These are phyloP conservation scores for Brienomyrus longianalis DNA, from an alignment of 2,113 vertebrate genomes.

Conservation along the genomic window DNA sequence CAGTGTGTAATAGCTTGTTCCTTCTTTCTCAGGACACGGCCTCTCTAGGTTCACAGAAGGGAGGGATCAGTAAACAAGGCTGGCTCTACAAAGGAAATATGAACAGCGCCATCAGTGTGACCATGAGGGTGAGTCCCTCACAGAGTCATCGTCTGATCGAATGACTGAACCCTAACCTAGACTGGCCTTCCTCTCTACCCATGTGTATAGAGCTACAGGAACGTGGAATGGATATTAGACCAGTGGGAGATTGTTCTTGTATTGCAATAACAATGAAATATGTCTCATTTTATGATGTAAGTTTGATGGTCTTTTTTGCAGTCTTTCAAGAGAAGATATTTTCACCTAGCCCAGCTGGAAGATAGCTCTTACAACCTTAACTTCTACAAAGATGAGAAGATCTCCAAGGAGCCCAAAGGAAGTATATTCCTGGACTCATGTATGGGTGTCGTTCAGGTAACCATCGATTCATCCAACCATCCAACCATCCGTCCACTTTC, in stretches of 20 bases:
- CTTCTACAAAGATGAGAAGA: constrained; percentile 99
- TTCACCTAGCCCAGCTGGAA: constrained; percentile 90
- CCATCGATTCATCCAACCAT: background rate
- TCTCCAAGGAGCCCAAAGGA: constrained; percentile 97
- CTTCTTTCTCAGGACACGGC: constrained; percentile 71
- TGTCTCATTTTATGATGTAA: background rate
- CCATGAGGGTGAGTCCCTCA: constrained; percentile 79
- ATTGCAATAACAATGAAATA: background rate
- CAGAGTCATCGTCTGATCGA: background rate
- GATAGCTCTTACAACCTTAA: constrained; percentile 98
- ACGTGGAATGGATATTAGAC: background rate
- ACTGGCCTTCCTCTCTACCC: background rate
- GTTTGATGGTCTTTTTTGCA: constrained; percentile 39
- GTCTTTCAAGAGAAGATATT: constrained; percentile 98
- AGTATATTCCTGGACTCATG: constrained; percentile 98
- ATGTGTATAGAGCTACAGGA: background rate
- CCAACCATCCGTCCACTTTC: background rate
- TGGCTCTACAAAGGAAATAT: constrained; percentile 98
- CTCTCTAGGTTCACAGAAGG: constrained; percentile 89
- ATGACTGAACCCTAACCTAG: background rate
- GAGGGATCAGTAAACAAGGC: constrained; percentile 90
- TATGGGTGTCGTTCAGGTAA: constrained; percentile 95
- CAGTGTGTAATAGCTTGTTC: background rate
- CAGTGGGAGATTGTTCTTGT: background rate
- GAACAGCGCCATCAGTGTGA: constrained; percentile 96